Percentiles rank a stretch among this genome's conserved stretches.
Conservation (phyloP, 2,888 invertebrate genomes). For the Smittia aterrima region DNA sequence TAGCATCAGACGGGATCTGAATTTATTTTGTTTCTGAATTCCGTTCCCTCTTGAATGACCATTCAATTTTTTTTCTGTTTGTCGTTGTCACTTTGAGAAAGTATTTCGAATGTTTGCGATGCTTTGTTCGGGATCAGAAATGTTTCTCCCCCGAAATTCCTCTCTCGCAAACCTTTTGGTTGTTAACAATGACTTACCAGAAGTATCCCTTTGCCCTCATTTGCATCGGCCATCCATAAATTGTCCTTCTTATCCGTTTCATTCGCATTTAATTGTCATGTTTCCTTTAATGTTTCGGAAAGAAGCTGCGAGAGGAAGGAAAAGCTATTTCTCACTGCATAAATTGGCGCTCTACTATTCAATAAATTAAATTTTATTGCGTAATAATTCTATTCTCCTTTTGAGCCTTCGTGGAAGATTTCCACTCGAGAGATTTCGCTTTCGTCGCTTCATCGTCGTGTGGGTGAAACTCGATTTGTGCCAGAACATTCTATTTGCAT, state of each 20-base stretch:
- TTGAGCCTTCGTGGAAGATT: background rate
- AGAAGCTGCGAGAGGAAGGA: background rate
- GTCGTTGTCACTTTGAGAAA: background rate
- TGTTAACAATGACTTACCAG: background rate
- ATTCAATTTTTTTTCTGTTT: background rate
- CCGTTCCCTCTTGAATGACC: background rate
- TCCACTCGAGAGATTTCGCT: slow-evolving; percentile 2
- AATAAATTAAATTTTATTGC: slow-evolving; percentile 40
- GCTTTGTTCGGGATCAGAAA: background rate
- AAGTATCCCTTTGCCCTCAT: slow-evolving; percentile 16
- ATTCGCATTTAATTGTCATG: slow-evolving; percentile 24
- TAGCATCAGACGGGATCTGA: background rate
- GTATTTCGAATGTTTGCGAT: background rate
- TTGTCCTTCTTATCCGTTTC: slow-evolving; percentile 18
- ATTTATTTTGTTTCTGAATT: background rate
- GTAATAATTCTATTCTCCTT: slow-evolving; percentile 32
- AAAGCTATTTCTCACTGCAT: slow-evolving; percentile 29
- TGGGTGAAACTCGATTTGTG: background rate
- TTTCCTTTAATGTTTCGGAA: slow-evolving; percentile 21
- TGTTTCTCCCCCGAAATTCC: background rate
- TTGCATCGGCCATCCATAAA: slow-evolving; percentile 25
- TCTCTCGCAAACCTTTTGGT: background rate
- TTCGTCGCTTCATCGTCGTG: background rate
- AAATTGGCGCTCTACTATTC: slow-evolving; percentile 33
- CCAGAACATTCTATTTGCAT: slow-evolving; percentile 17